Conservation (phyloP, 2,797 vertebrate genomes). For the Pogoniulus pusillus region DNA sequence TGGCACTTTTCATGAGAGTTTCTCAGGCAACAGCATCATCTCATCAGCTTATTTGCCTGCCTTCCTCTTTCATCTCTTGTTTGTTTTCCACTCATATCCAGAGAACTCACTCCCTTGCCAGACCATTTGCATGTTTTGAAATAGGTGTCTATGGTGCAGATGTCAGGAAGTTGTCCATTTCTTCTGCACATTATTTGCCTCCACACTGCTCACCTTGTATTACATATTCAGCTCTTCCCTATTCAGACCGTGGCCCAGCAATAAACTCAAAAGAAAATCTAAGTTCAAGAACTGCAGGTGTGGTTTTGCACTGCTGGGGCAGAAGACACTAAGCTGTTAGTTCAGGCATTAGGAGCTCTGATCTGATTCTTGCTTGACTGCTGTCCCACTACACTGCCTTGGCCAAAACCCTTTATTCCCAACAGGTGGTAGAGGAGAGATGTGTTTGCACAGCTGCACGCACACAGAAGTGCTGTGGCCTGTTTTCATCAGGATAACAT, state of each 20-base stretch:
- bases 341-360: not conserved
- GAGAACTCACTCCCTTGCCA: not conserved
- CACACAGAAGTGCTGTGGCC: not conserved
- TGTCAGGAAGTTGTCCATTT: slow-evolving; percentile 11
- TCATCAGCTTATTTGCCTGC: not conserved
- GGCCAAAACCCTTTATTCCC: not conserved
- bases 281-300: not conserved
- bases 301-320: not conserved
- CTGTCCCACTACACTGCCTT: not conserved
- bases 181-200: not conserved
- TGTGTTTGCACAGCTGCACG: not conserved
- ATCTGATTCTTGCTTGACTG: not conserved
- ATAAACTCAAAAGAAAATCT: not conserved
- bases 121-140: slow-evolving; percentile 45
- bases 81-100: slow-evolving; percentile 22
- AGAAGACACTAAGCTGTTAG: not conserved
- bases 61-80: not conserved
- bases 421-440: not conserved
- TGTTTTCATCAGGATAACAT: not conserved
- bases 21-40: not conserved
- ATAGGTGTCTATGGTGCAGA: not conserved
- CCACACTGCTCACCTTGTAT: slow-evolving; percentile 1
- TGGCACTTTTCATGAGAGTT: not conserved
- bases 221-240: not conserved
- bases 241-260: not conserved